Conservation (phyloP, 2,113 vertebrate species). For the Psittacara wagleri region DNA sequence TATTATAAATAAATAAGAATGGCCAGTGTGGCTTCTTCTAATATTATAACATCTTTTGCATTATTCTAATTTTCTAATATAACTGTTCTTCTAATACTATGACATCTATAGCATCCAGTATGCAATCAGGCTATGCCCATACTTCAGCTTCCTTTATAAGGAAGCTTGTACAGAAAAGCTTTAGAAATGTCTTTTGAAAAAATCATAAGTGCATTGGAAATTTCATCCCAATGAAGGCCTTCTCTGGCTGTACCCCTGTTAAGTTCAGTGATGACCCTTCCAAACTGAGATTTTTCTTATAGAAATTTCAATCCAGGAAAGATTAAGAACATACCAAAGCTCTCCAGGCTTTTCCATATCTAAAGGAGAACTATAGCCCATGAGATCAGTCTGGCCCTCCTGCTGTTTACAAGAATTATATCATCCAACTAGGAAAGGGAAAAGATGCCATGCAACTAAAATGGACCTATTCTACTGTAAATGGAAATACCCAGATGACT, state of each 20-base stretch:
- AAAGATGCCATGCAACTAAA: neutral
- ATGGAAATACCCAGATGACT: neutral
- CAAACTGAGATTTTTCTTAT: neutral
- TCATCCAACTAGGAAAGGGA: neutral
- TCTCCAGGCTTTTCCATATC: neutral
- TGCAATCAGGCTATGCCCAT: neutral
- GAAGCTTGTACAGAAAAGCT: neutral
- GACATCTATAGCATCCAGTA: neutral
- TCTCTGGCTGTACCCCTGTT: neutral
- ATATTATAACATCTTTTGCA: neutral
- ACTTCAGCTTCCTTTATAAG: neutral
- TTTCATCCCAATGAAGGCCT: neutral
- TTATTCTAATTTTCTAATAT: neutral
- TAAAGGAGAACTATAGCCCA: neutral
- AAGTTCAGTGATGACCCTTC: neutral
- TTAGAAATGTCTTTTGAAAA: neutral
- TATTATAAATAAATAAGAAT: neutral
- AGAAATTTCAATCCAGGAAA: neutral
- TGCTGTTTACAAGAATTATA: neutral
- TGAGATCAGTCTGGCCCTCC: neutral
- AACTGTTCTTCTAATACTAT: neutral
- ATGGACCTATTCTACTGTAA: neutral
- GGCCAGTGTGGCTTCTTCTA: neutral
- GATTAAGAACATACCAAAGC: neutral
- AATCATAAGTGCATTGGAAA: neutral